Base-by-base conservation (phyloP, 2,888 invertebrate species). In the Onchidella celtica region DNA sequence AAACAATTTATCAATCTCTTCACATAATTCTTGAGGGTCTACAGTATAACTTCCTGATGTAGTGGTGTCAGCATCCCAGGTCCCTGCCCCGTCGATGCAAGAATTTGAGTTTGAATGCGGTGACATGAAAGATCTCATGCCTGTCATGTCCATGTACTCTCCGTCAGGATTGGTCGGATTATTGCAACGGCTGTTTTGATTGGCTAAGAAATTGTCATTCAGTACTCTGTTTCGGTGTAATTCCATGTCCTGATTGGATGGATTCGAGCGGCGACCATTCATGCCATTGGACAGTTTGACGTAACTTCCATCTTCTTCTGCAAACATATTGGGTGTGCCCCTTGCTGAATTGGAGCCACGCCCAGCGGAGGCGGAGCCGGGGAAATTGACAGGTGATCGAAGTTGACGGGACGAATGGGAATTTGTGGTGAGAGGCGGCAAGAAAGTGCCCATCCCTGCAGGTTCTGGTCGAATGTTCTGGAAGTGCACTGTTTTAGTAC, bases 1-100 rank as follows among this genome's bases (percentile, higher is more conserved):
- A 65, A 85, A 85, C 21, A 85, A 66, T 72, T 82, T 82, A 69
- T 86, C 86, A 17, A 86, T 85, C 27, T 86, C 86, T 36, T 84
- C 72, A 72, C 81, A 80, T n/a, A 84, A 79, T 57, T 84, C 85
- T 24, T 83, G 83, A 14, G 86, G 75, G 63, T 85, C 85, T 9
- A 86, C 83, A 0, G 84, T 81, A 61, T 86, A 86, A 59, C 86
- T 86, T 14, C 86, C 86, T 24, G 86, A 86, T 14, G 86, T 86
- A 9, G 85, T 85, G 0, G 85, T 86, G 69, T 84, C 85, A 4
- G 79, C 83, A 36, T 85, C 85, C 85, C 85, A 86, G 32, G 55
- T 68, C 29, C 57, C 74, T 3, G 74, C 29, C 2, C 68, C 68
- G 40, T 81, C 81, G 34, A 81, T 34, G 21, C 69, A 59, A 2